Base-by-base conservation (phyloP, 2,888 invertebrate species). In the Xestia ashworthii region DNA sequence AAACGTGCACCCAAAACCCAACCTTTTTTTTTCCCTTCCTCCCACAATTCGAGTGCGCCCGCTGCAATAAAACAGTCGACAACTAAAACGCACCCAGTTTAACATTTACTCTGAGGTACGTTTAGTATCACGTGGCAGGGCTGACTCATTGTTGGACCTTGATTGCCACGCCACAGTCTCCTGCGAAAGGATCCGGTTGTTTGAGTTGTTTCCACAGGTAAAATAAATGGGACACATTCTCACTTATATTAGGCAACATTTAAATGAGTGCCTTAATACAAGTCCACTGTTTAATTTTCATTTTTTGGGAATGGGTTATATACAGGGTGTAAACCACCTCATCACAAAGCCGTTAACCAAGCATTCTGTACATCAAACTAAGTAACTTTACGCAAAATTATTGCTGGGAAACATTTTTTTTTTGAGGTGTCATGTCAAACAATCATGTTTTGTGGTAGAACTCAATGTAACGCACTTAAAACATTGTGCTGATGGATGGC, bases 111-210 rank as follows among this genome's bases (percentile, higher is more conserved):
- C 66, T 53, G 41, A 41, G 71, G 77, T 76, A 70, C 62, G 65
- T 69, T 78, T 60, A 72, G 74, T 69, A 78, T 55, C 74, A 74
- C 73, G 62, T 78, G 74, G 53, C 38, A 46, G 38, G 55, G 32
- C 55, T 85, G 87, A 79, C 70, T 85, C 87, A 79, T 84, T 84
- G 87, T 84, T n/a, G 65, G 65, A 79, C 85, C 85, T 85, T 81
- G 87, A 85, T 84, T 81, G 72, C 87, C 46, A 87, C 65, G 65
- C 76, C 84, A 74, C 72, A 75, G 62, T 66, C 67, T 75, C 11
- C 53, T 48, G 14, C 65, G 71, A 77, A 77, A 75, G 85, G 75
- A 81, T 70, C 82, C 69, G 58, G 82, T 75, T 72, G 55, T 74
- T 69, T 46, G 12, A 38, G 25, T 55, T 71, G 60, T 53, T 25